phyloP scores from a whole-genome alignment of 1,140 invertebrate species.

The Conus betulinus region DNA sequence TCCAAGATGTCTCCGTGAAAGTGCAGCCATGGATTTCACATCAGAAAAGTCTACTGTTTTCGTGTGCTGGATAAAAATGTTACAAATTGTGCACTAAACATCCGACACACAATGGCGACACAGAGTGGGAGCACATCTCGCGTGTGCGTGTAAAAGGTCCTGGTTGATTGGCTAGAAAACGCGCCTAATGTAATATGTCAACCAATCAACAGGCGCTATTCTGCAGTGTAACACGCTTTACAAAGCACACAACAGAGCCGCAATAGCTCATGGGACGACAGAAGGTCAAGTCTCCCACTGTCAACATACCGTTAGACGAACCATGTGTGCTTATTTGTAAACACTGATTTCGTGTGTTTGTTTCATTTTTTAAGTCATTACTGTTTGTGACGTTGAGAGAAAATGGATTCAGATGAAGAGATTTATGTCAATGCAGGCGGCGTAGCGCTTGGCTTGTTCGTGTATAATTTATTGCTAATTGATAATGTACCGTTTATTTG shows the following conservation, averaged over 20 bases:
- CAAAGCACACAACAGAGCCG: conserved; percentile 20
- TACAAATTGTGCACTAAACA: background rate
- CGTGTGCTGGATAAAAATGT: background rate
- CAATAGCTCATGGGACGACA: background rate
- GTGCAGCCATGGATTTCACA: background rate
- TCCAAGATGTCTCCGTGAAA: background rate
- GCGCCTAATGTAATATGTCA: conserved; percentile 19
- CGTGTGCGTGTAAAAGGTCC: conserved; percentile 28
- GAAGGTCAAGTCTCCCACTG: background rate
- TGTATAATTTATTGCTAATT: too few relatives aligned
- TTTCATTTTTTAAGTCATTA: background rate
- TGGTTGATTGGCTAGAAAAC: conserved; percentile 31
- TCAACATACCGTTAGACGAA: background rate
- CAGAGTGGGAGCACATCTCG: conserved; percentile 34
- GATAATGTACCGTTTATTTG: too few relatives aligned
- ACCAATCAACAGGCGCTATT: conserved; percentile 9
- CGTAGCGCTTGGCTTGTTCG: too few relatives aligned
- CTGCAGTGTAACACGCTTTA: conserved; percentile 27
- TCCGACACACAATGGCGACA: conserved; percentile 38
- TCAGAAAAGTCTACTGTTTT: background rate
- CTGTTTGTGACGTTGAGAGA: too few relatives aligned
- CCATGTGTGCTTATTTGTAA: background rate
- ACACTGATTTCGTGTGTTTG: too few relatives aligned
- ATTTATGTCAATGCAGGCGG: too few relatives aligned
- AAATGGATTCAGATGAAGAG: too few relatives aligned